Evolutionary conservation across 2,113 vertebrate genomes (phyloP).

Genomic region (Hemiscyllium ocellatum): DNA sequence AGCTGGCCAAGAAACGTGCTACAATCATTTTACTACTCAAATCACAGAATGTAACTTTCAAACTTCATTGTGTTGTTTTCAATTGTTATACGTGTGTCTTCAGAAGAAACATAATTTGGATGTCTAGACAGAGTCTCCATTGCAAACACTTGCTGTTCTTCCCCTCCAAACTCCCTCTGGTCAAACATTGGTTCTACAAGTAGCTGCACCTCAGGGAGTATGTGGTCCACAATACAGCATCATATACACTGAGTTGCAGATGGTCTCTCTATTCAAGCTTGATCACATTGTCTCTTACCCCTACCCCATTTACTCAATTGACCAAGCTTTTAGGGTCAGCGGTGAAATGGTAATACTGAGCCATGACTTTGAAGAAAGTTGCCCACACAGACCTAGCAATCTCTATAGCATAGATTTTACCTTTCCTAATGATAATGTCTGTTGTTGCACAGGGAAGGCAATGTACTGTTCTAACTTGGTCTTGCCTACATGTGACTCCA

Average conservation of each 20-base stretch:
- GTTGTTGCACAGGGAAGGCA: no score
- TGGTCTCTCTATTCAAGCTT: background rate
- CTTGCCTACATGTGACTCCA: no score
- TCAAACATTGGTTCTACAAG: background rate
- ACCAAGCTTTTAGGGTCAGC: background rate
- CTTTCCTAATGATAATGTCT: background rate
- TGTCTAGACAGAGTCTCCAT: background rate
- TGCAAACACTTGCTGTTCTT: background rate
- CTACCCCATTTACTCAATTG: background rate
- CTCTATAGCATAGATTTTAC: background rate
- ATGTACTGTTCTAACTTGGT: no score
- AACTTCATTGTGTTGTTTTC: background rate
- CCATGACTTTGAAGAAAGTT: background rate
- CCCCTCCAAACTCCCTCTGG: background rate
- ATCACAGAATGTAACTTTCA: background rate
- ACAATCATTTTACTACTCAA: background rate
- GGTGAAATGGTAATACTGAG: background rate
- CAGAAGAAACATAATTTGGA: background rate
- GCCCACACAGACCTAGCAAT: background rate
- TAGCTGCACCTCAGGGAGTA: background rate
- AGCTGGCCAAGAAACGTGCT: background rate
- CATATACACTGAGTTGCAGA: background rate
- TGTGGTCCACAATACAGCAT: background rate
- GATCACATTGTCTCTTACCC: background rate
- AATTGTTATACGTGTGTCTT: background rate